These are phyloP conservation scores for Gila robusta DNA, from an alignment of 2,797 vertebrate species.

Conservation along the genomic window DNA sequence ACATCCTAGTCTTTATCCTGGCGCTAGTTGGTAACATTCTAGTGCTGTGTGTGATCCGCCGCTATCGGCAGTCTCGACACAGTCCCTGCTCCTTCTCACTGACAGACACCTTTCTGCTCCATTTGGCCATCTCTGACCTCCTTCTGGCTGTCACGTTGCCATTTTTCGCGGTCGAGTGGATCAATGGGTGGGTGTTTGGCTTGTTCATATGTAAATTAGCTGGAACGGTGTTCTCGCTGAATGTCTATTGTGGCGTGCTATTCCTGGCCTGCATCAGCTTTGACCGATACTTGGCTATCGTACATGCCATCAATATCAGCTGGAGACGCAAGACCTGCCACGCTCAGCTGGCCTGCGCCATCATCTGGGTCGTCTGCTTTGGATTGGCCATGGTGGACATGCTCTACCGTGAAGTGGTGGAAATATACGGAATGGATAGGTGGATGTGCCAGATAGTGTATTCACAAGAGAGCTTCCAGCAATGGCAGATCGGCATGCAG, in stretches of 20 bases:
- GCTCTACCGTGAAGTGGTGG: slow-evolving; percentile 70
- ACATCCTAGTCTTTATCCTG: slow-evolving; percentile 79
- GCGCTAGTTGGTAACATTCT: slow-evolving; percentile 81
- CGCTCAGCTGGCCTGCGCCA: slow-evolving; percentile 74
- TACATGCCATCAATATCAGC: slow-evolving; percentile 77
- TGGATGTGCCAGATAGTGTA: slow-evolving; percentile 71
- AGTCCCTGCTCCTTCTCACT: slow-evolving; percentile 75
- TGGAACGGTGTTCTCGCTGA: slow-evolving; percentile 82
- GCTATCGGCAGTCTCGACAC: slow-evolving; percentile 72
- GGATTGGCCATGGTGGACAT: slow-evolving; percentile 78
- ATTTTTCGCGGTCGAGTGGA: slow-evolving; percentile 78
- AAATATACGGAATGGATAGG: rapidly evolving
- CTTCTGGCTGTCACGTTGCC: slow-evolving; percentile 82
- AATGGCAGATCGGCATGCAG: slow-evolving; percentile 76
- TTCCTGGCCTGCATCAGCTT: slow-evolving; percentile 86
- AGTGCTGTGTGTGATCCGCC: slow-evolving; percentile 80
- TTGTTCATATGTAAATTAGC: slow-evolving; percentile 77
- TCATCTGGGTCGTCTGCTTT: slow-evolving; percentile 79
- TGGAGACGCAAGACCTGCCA: slow-evolving; percentile 79
- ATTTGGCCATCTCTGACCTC: slow-evolving; percentile 84
- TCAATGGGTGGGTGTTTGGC: slow-evolving; percentile 77
- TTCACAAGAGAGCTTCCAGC: slow-evolving; percentile 47
- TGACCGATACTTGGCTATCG: slow-evolving; percentile 86
- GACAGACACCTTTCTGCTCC: slow-evolving; percentile 83
- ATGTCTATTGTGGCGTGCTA: slow-evolving; percentile 84